Conservation (phyloP, 2,113 vertebrate genomes). For the Zosterops borbonicus region DNA sequence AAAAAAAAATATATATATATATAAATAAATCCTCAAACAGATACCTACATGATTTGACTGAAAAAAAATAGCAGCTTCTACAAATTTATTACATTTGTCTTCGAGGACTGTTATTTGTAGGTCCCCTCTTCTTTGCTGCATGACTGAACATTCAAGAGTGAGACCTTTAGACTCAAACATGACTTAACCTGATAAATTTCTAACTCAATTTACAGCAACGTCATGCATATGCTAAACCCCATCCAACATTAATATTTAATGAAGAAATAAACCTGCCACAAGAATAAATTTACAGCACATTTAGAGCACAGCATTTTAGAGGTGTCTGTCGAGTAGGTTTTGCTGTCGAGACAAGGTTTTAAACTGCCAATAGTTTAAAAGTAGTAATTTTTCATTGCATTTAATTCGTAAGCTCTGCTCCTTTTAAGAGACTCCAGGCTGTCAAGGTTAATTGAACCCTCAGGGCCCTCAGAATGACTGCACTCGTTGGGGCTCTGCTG, state of each 20-base stretch:
- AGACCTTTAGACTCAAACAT: constrained; percentile 44
- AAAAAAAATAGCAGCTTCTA: not conserved
- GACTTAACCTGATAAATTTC: constrained; percentile 55
- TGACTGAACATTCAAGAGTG: constrained; percentile 14
- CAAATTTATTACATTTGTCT: not conserved
- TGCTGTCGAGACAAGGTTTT: constrained; percentile 59
- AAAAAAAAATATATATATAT: not conserved
- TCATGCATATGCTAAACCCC: constrained; percentile 55
- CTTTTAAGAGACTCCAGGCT: constrained; percentile 54
- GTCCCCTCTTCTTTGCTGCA: not conserved
- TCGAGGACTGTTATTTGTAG: constrained; percentile 9
- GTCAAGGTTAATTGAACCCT: constrained; percentile 70
- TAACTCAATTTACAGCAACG: constrained; percentile 60
- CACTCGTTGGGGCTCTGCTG: constrained; percentile 8
- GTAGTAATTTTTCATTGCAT: constrained; percentile 57
- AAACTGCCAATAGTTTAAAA: constrained; percentile 66
- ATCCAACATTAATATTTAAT: constrained; percentile 68
- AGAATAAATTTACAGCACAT: constrained; percentile 62
- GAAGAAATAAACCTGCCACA: constrained; percentile 69
- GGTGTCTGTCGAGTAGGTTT: constrained; percentile 46
- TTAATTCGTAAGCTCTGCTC: constrained; percentile 23
- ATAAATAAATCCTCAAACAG: not conserved
- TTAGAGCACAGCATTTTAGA: not conserved
- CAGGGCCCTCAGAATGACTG: constrained; percentile 24
- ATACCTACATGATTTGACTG: not conserved